Evolutionary conservation across 1,140 invertebrate species (phyloP), one percentile per base, ranked within the genome.

Genomic region (Cyrtorhinus lividipennis): DNA sequence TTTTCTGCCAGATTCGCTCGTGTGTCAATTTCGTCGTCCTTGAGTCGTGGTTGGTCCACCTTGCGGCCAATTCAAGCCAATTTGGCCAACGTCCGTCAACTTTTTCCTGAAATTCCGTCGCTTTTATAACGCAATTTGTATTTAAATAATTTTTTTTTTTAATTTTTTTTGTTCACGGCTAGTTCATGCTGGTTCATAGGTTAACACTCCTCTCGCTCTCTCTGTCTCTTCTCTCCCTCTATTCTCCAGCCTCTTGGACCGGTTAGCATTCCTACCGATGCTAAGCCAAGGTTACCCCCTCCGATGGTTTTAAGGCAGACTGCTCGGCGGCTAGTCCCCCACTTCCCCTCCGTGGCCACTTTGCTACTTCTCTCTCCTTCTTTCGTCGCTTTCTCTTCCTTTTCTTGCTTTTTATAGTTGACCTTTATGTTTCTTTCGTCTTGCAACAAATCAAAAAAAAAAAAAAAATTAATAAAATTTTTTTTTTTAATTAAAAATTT

Each of bases 241-340:
- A 10, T 8, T 53, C 18, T 20, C 20, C 48, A 53, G 48, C 48
- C 48, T 53, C 48, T 53, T 53, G 48, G 48, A 53, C 48, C 48
- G 48, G 48, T 53, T 53, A 53, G 48, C 48, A 53, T 53, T 53
- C 48, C 48, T 53, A 53, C 48, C 48, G 48, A 53, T 53, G 48
- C 48, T 53, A 53, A 53, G 48, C 48, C 48, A 53, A 53, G 48
- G 48, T 53, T 53, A 53, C 48, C 48, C 48, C 48, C 48, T 53
- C 48, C 48, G 48, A 53, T 15, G 48, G 48, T 53, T 53, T 53
- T 53, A 53, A 53, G 48, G 48, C 48, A 53, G 48, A 53, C 48
- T 53, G 48, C 48, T 53, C 48, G 48, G 48, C 48, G 48, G 48
- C 48, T 53, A 20, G 48, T 3, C 10, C 10, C 48, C 48, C 48